Evolutionary conservation across 1,140 invertebrate species (phyloP).

Genomic region (Drosophila nannoptera): DNA sequence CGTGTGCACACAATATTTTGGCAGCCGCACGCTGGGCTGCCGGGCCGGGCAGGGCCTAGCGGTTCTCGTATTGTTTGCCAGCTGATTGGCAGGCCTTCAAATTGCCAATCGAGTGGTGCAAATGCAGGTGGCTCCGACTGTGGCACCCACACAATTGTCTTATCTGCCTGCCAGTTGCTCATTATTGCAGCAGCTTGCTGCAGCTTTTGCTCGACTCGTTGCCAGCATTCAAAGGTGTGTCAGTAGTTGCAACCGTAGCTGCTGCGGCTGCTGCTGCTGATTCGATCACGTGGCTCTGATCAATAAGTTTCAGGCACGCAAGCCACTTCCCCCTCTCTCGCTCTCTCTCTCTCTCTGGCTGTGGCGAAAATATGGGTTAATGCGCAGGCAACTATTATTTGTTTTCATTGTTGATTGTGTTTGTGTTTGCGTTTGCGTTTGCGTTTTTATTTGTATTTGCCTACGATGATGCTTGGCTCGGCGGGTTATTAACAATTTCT

Average conservation of each 20-base stretch:
- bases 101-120: constrained; percentile 52
- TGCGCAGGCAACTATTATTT: constrained; percentile 51
- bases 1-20: constrained; percentile 65
- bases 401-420: constrained; percentile 72
- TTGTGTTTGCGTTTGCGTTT: constrained; percentile 26
- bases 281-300: constrained; percentile 68
- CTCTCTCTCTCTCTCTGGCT: constrained; percentile 14
- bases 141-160: constrained; percentile 61
- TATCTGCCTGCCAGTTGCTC: constrained; percentile 61
- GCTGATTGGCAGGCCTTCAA: constrained; percentile 72
- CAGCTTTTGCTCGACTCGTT: constrained; percentile 20
- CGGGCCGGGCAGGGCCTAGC: neutral
- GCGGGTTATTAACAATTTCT: constrained; percentile 53
- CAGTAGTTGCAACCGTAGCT: constrained; percentile 63
- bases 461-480: constrained; percentile 21
- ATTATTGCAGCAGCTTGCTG: constrained; percentile 49
- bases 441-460: constrained; percentile 11
- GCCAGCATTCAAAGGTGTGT: constrained; percentile 51
- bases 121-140: constrained; percentile 64
- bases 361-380: constrained; percentile 64
- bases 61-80: constrained; percentile 38
- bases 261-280: constrained; percentile 40
- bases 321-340: constrained; percentile 23
- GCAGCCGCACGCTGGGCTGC: constrained; percentile 53
- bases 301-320: constrained; percentile 70